phyloP scores from a whole-genome alignment of 2,797 vertebrate species.

The Enteromius treurensis region DNA sequence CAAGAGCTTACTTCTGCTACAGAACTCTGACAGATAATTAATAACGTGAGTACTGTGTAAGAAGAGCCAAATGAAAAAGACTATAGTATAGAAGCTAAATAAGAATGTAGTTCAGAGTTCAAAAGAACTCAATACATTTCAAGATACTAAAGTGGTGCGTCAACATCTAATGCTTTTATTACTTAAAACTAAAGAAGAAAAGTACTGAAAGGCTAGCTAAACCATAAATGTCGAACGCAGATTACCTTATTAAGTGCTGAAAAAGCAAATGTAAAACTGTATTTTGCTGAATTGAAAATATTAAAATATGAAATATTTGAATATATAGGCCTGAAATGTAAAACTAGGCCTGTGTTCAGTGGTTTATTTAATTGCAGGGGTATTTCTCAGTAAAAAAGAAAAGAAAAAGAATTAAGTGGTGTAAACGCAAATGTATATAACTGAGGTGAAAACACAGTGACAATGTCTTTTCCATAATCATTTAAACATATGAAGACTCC shows the following conservation, averaged over 20 bases:
- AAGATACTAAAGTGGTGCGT: neutral
- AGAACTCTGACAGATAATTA: neutral
- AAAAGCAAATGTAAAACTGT: neutral
- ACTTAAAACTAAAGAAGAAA: neutral
- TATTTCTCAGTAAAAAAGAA: neutral
- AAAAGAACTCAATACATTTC: neutral
- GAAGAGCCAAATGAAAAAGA: constrained; percentile 1
- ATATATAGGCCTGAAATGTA: neutral
- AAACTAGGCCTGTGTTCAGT: neutral
- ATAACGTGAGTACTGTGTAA: neutral
- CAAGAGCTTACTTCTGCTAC: neutral
- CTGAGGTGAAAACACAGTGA: no score
- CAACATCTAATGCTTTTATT: neutral
- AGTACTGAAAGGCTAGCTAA: neutral
- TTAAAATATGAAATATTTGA: neutral
- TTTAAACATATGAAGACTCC: neutral
- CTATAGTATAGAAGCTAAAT: neutral
- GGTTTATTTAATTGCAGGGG: neutral
- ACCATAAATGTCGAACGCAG: neutral
- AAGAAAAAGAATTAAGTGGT: no score
- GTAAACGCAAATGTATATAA: no score
- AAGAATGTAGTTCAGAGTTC: constrained; percentile 8
- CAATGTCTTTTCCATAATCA: constrained; percentile 38
- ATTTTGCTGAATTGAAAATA: neutral
- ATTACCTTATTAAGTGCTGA: neutral